These are phyloP conservation scores for Forbesichthys agassizii DNA, from an alignment of 2,113 vertebrate genomes.

Conservation along the genomic window DNA sequence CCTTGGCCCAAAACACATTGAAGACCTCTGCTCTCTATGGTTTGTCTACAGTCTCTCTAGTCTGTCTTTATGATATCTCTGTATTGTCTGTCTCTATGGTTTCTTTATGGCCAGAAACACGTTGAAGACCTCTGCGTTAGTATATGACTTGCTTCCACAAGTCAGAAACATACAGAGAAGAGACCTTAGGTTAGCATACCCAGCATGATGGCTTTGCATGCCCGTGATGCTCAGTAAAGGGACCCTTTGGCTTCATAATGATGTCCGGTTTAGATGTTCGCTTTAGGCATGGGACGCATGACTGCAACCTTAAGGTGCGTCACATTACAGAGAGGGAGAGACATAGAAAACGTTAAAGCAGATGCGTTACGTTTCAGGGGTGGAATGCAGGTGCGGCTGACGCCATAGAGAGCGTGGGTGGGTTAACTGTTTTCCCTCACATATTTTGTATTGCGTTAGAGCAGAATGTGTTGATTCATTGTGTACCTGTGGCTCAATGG, in stretches of 20 bases:
- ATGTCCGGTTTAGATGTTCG: not conserved
- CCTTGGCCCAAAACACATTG: too few relatives aligned
- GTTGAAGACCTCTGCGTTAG: not conserved
- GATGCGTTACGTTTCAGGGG: slow-evolving; percentile 6
- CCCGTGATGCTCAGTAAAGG: slow-evolving; percentile 2
- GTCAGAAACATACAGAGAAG: not conserved
- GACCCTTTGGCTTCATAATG: slow-evolving; percentile 2
- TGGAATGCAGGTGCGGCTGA: not conserved
- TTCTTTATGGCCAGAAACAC: not conserved
- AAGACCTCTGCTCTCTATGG: too few relatives aligned
- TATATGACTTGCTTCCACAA: not conserved
- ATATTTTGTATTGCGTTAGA: not conserved
- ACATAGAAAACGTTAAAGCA: not conserved
- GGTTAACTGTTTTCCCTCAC: not conserved
- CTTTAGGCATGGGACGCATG: slow-evolving; percentile 35
- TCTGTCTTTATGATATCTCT: too few relatives aligned
- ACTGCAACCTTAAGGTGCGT: slow-evolving; percentile 11
- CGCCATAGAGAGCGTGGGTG: not conserved
- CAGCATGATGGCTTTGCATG: not conserved
- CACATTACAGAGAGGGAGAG: slow-evolving; percentile 1
- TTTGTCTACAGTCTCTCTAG: too few relatives aligned
- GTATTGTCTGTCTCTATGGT: too few relatives aligned
- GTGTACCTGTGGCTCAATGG: not conserved
- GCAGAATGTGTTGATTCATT: not conserved
- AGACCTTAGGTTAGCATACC: not conserved